Conservation (phyloP, 2,888 invertebrate genomes). For the Ametastegia equiseti region DNA sequence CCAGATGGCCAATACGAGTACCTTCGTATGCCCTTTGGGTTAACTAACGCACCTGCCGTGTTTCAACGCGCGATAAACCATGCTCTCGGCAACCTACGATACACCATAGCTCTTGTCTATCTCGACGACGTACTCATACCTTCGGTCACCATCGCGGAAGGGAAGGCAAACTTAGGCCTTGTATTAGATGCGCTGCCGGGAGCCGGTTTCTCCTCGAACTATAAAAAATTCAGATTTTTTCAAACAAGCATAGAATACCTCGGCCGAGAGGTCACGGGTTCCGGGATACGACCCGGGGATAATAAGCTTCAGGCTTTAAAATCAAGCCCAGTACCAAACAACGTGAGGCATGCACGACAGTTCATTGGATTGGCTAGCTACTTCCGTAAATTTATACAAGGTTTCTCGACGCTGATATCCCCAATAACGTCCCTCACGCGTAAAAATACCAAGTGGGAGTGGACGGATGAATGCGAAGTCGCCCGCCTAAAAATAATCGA, state of each 20-base stretch:
- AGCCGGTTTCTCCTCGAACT: constrained; percentile 35
- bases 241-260: constrained; percentile 64
- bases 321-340: constrained; percentile 76
- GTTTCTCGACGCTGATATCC: constrained; percentile 39
- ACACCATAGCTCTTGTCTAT: constrained; percentile 41
- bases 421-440: constrained; percentile 5
- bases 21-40: constrained; percentile 54
- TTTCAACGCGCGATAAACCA: constrained; percentile 52
- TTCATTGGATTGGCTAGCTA: constrained; percentile 40
- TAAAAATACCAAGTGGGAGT: constrained; percentile 37
- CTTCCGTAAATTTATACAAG: constrained; percentile 52
- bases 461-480: constrained; percentile 37
- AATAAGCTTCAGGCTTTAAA: constrained; percentile 68
- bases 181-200: constrained; percentile 46
- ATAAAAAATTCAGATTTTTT: constrained; percentile 62
- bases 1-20: constrained; percentile 50
- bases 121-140: constrained; percentile 55
- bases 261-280: constrained; percentile 61
- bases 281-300: constrained; percentile 60
- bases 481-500: constrained; percentile 48
- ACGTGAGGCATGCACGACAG: constrained; percentile 76
- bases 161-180: too few relatives aligned
- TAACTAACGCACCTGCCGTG: constrained; percentile 53
- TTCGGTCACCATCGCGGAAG: constrained; percentile 10
- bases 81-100: constrained; percentile 47